Evolutionary conservation across 2,797 vertebrate species (phyloP), one percentile per base, ranked within the genome.

Genomic region (Diplodus puntazzo): DNA sequence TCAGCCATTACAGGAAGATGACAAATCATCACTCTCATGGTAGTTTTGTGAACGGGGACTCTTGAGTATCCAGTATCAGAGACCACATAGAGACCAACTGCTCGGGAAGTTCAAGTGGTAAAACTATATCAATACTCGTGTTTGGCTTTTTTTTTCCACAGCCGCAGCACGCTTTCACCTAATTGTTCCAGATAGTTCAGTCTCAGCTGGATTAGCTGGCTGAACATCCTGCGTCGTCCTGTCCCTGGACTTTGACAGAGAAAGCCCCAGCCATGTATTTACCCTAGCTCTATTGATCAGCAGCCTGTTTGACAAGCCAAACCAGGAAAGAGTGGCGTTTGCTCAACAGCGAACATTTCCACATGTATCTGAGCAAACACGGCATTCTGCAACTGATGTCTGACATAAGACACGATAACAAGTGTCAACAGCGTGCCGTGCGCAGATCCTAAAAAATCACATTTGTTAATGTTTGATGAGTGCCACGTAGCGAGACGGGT

Each of bases 231-330:
- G 83, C 83, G 49, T 73, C 27, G 3, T 65, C 67, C 83, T 69
- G 90, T 92, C 94, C 89, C 90, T 94, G 95, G 94, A 95, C 95
- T 95, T 95, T 95, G 94, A 89, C 87, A 88, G 77, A 69, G 39
- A 76, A 34, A 85, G 78, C 80, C 71, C 69, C 23, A 45, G 75
- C 73, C 82, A 62, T 84, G 55, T 93, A 79, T 94, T 94, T 93
- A 91, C 94, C 72, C 61, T 81, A 5, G 68, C 75, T 77, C 68
- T 90, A 95, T 93, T 87, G 94, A 95, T 93, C 90, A 79, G 60
- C 10, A 78, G 69, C 79, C 86, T 89, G 87, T 92, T 91, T 83
- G 81, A 93, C 87, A 68, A 88, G 88, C 84, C 80, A 84, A 89
- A 92, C 79, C 79, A 76, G 90, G 88, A 91, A 93, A 89, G 78